Evolutionary conservation across 2,797 vertebrate genomes (phyloP).

Genomic region (Poliocrania exsul): DNA sequence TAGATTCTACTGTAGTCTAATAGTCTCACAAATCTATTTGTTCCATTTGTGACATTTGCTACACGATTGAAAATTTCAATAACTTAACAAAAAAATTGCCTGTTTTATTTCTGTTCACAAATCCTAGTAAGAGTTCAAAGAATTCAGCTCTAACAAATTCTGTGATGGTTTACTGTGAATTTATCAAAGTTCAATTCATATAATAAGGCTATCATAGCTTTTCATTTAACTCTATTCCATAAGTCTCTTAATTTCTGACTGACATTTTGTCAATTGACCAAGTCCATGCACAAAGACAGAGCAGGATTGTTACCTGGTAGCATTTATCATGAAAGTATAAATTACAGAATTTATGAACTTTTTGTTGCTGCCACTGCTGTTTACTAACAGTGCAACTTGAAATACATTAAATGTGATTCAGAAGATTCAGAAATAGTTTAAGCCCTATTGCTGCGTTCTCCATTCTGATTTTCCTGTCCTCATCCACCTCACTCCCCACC

Average conservation of each 20-base stretch:
- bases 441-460: not conserved
- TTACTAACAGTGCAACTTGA: not conserved
- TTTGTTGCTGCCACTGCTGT: not conserved
- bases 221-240: not conserved
- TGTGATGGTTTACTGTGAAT: not conserved
- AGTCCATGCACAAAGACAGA: not conserved
- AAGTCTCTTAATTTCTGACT: not conserved
- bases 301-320: not conserved
- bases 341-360: not conserved
- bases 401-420: not conserved
- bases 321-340: not conserved
- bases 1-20: not conserved
- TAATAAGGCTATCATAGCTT: not conserved
- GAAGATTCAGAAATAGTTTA: not conserved
- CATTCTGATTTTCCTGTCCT: not conserved
- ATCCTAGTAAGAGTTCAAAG: not conserved
- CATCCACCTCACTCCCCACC: not conserved
- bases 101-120: not conserved
- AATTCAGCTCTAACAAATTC: not conserved
- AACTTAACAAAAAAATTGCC: not conserved
- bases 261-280: not conserved
- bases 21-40: not conserved
- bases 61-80: not conserved
- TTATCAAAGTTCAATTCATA: not conserved
- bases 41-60: not conserved